phyloP scores from a whole-genome alignment of 2,888 invertebrate species.

The Heliconius sara region DNA sequence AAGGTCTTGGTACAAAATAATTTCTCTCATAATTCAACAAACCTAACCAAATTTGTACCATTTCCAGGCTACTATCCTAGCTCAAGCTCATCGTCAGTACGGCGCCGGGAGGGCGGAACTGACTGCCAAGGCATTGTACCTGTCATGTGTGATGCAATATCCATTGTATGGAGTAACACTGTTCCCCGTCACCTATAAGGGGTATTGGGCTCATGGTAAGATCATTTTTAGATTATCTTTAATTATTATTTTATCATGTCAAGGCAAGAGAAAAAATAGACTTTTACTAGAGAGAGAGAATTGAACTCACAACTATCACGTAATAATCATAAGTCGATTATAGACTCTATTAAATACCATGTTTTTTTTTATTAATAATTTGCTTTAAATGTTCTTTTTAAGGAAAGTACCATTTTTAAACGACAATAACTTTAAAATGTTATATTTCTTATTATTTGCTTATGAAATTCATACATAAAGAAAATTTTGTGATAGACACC shows the following conservation, averaged over 20 bases:
- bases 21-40: no score
- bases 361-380: not conserved
- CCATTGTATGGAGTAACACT: constrained; percentile 94
- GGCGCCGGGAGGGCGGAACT: constrained; percentile 96
- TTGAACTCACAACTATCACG: no score
- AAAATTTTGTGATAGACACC: not conserved
- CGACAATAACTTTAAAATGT: not conserved
- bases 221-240: constrained; percentile 35
- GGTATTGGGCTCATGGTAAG: constrained; percentile 95
- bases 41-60: no score
- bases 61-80: constrained; percentile 88
- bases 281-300: no score
- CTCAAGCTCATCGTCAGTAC: constrained; percentile 94
- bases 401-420: not conserved
- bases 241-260: not conserved
- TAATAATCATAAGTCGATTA: no score
- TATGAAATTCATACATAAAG: not conserved
- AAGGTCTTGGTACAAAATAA: no score
- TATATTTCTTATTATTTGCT: not conserved
- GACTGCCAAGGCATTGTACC: constrained; percentile 95
- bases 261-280: not conserved
- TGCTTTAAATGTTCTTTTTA: not conserved
- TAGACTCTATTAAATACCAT: no score
- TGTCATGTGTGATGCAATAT: constrained; percentile 98
- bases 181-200: constrained; percentile 95